Base-by-base conservation (phyloP, 1,140 invertebrate species). In the Hormaphis cornu region DNA sequence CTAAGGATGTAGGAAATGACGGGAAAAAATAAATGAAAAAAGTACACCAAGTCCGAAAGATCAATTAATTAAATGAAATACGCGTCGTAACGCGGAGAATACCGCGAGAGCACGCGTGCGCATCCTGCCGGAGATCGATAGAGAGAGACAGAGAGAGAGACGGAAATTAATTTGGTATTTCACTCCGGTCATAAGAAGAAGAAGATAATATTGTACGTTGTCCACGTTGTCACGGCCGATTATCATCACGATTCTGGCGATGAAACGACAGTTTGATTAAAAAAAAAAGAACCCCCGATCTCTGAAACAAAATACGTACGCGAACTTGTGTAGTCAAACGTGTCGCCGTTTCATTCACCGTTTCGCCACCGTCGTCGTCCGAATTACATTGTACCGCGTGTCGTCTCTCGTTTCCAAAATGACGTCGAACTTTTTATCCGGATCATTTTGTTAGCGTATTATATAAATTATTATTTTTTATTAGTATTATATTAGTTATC, bases 51-150 rank as follows among this genome's bases (percentile, higher is more conserved):
- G 71, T 30, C 30, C 22, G 52, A 35, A 33, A 69, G 42, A 71
- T 63, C 53, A 58, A 74, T 66, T 56, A 72, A 63, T 66, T 70
- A 61, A 69, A 58, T 72, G 70, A 73, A 53, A 53, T 35, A 56
- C 24, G 35, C 37, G 52, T 44, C 12, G 26, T 44, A 59, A 59
- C 26, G 20, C 30, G 20, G 20, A 20, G 33, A 59, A 66, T 28
- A 52, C 50, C n/a, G 70, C 30, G 50, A 54, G 33, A 59, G 40
- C 69, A 69, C 33, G 26, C 33, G 48, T n/a, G n/a, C n/a, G n/a
- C n/a, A n/a, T n/a, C n/a, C n/a, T n/a, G n/a, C n/a, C n/a, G 40
- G 37, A 70, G 9, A 69, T 30, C 37, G 56, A 35, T 44, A 33
- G 70, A 71, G 58, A 69, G 58, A 66, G 63, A 35, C 20, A 37